A percentile compares a stretch with the other conserved stretches of the same genome.
Evolutionary conservation across 2,888 invertebrate species (phyloP).

Genomic region (Pinctada fucata): DNA sequence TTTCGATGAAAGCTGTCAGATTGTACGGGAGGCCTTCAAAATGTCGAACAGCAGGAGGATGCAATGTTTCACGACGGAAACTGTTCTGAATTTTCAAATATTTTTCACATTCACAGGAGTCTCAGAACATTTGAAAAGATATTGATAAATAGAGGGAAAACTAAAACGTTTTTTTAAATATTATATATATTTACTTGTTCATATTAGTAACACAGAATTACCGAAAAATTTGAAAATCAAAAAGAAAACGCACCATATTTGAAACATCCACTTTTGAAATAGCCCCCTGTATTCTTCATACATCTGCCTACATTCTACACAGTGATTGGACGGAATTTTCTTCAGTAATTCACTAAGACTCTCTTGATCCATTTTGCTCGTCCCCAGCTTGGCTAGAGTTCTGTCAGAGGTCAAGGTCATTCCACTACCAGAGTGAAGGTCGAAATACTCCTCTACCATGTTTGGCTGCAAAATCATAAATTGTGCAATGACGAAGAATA

Average conservation of each 20-base stretch:
- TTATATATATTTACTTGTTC: no score
- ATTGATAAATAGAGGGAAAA: no score
- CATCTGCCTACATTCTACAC: constrained; percentile 58
- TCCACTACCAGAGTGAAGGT: constrained; percentile 59
- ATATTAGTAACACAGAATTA: no score
- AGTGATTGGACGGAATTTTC: constrained; percentile 56
- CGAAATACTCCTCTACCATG: constrained; percentile 70
- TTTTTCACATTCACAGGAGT: no score
- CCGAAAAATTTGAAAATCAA: no score
- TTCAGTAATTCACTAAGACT: constrained; percentile 60
- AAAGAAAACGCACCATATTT: constrained; percentile 63
- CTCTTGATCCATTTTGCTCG: constrained; percentile 70
- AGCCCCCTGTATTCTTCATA: constrained; percentile 57
- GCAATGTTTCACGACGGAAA: no score
- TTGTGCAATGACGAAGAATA: not conserved
- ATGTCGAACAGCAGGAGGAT: no score
- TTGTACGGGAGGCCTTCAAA: no score
- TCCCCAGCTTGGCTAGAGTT: constrained; percentile 70
- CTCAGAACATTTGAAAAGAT: no score
- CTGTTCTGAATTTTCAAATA: no score
- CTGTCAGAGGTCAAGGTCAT: constrained; percentile 70
- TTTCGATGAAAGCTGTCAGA: constrained; percentile 1
- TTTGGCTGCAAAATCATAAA: constrained; percentile 49
- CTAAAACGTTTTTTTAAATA: no score
- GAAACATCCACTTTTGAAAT: constrained; percentile 74